Percentiles rank a stretch among this genome's conserved stretches.
Evolutionary conservation across 64 coral and sea anemone genomes (phyloP).

Genomic region (Dendronephthya gigantea): DNA sequence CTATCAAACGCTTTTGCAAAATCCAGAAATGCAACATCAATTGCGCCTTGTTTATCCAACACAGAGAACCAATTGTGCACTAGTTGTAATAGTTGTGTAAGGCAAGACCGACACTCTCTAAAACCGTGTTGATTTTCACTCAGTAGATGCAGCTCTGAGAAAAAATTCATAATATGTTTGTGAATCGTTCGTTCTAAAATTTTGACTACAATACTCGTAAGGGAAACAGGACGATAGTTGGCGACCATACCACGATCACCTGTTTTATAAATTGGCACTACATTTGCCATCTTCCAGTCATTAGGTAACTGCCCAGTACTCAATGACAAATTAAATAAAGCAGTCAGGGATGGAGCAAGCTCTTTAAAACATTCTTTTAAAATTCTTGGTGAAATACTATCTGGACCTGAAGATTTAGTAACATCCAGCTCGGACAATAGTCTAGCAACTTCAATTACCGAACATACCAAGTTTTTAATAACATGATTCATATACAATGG

Average conservation of each 20-base stretch:
- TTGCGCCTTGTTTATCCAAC: background rate
- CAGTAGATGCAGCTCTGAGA: too few relatives aligned
- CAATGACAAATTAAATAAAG: too few relatives aligned
- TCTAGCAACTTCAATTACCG: background rate
- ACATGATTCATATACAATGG: too few relatives aligned
- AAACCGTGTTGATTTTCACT: background rate
- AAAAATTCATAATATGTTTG: background rate
- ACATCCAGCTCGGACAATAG: background rate
- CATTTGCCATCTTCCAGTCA: too few relatives aligned
- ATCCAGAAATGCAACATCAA: background rate
- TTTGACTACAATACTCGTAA: too few relatives aligned
- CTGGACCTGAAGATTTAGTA: constrained; percentile 15
- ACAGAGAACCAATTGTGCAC: background rate
- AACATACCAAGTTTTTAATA: constrained; percentile 4
- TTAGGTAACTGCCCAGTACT: too few relatives aligned
- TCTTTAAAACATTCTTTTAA: constrained; percentile 18
- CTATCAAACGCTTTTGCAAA: constrained; percentile 11
- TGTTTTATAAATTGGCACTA: too few relatives aligned
- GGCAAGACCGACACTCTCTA: background rate
- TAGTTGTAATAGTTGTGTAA: constrained; percentile 4
- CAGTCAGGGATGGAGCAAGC: background rate
- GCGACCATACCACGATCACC: too few relatives aligned
- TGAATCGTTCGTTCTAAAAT: background rate
- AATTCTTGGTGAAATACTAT: constrained; percentile 3
- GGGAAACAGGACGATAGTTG: too few relatives aligned